Evolutionary conservation across 1,140 invertebrate species (phyloP).

Genomic region (Drosophila trapezifrons): DNA sequence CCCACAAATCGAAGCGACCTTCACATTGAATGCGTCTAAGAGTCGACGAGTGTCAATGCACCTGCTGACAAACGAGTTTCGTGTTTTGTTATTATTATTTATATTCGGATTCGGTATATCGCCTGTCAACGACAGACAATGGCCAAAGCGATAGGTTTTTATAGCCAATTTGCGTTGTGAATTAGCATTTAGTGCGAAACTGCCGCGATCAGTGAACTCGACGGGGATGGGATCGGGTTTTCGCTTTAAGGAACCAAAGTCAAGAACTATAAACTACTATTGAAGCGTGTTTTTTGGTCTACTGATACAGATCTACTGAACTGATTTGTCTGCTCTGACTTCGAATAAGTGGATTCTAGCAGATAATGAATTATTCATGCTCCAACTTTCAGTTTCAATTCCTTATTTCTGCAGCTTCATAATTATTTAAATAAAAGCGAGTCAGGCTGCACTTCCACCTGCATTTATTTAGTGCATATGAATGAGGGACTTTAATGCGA

Average conservation of each 20-base stretch:
- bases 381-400: conserved; percentile 44
- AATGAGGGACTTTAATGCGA: conserved; percentile 13
- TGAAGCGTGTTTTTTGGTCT: conserved; percentile 19
- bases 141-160: conserved; percentile 46
- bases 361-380: conserved; percentile 20
- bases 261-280: conserved; percentile 42
- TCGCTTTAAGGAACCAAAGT: conserved; percentile 50
- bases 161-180: conserved; percentile 49
- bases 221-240: conserved; percentile 62
- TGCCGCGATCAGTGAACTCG: conserved; percentile 69
- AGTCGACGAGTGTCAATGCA: conserved; percentile 65
- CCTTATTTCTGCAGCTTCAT: conserved; percentile 28
- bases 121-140: conserved; percentile 57
- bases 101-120: conserved; percentile 59
- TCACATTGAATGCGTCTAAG: conserved; percentile 73
- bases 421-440: conserved; percentile 4
- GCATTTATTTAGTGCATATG: conserved; percentile 29
- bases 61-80: conserved; percentile 51
- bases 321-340: conserved; percentile 43
- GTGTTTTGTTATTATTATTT: conserved; percentile 58
- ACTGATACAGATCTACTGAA: conserved; percentile 36
- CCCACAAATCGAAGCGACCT: conserved; percentile 56
- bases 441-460: conserved; percentile 58
- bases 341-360: conserved; percentile 5
- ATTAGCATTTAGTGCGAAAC: conserved; percentile 69